These are phyloP conservation scores for Mesocricetus auratus DNA, from an alignment of 2,113 vertebrate genomes.

Conservation along the genomic window DNA sequence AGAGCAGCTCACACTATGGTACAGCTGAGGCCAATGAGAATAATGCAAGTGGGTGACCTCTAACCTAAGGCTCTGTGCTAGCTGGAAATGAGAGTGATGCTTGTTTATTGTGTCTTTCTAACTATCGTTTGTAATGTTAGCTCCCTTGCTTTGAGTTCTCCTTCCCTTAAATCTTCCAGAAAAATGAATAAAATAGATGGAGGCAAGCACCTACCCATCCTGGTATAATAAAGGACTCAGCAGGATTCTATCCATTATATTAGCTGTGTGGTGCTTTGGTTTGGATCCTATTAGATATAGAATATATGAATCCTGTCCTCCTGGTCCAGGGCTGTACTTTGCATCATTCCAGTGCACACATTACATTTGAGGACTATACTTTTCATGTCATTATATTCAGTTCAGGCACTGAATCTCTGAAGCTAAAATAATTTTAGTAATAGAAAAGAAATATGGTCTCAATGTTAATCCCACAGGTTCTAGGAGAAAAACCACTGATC, in stretches of 20 bases:
- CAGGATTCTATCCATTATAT: not conserved
- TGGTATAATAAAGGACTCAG: not conserved
- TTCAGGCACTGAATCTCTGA: not conserved
- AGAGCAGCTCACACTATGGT: not conserved
- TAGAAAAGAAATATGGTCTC: conserved; percentile 41
- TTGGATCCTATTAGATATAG: not conserved
- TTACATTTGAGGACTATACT: not conserved
- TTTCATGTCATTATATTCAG: not conserved
- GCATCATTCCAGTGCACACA: not conserved
- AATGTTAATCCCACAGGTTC: not conserved
- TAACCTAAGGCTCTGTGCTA: rapidly evolving
- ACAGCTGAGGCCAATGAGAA: not conserved
- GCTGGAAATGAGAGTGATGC: rapidly evolving
- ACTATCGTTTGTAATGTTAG: not conserved
- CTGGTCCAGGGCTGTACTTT: not conserved
- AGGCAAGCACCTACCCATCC: not conserved
- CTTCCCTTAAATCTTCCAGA: not conserved
- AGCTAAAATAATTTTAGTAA: conserved; percentile 65
- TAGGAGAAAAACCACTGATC: not conserved
- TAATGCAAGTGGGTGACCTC: not conserved
- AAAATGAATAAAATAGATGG: conserved; percentile 4
- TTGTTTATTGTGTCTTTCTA: not conserved
- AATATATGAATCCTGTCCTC: not conserved
- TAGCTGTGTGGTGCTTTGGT: not conserved
- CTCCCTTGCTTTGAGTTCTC: not conserved